Evolutionary conservation across 2,113 vertebrate genomes (phyloP).

Genomic region (Siniperca knerii): DNA sequence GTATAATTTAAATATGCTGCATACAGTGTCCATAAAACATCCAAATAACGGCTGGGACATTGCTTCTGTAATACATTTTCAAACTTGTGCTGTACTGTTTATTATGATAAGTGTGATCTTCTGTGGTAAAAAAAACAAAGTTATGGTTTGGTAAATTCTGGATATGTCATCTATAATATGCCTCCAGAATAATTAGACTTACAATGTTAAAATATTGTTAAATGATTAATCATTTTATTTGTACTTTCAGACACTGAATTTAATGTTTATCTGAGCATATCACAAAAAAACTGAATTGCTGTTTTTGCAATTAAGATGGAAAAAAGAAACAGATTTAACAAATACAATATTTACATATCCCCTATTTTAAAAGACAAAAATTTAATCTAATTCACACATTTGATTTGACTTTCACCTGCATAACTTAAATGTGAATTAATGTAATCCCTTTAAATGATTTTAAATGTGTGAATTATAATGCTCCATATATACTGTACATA

Average conservation of each 20-base stretch:
- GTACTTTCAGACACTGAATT: background rate
- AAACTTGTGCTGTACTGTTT: background rate
- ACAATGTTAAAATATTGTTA: background rate
- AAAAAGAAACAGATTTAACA: no score
- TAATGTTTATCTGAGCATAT: background rate
- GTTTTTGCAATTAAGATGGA: no score
- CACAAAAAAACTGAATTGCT: no score
- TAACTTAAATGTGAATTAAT: background rate
- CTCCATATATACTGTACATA: background rate
- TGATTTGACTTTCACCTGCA: background rate
- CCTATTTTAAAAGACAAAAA: no score
- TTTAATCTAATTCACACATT: background rate
- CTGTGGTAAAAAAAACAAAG: background rate
- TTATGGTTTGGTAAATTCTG: background rate
- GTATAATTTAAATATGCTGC: background rate
- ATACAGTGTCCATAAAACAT: background rate
- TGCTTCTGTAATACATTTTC: slow-evolving; percentile 4
- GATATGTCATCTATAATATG: background rate
- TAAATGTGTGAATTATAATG: background rate
- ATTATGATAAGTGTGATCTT: background rate
- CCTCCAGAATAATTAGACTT: background rate
- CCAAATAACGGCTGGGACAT: background rate
- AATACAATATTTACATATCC: no score
- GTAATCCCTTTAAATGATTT: background rate
- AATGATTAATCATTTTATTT: background rate